These are phyloP conservation scores for Neosilurus hyrtlii DNA, from an alignment of 2,797 vertebrate species.

Conservation along the genomic window DNA sequence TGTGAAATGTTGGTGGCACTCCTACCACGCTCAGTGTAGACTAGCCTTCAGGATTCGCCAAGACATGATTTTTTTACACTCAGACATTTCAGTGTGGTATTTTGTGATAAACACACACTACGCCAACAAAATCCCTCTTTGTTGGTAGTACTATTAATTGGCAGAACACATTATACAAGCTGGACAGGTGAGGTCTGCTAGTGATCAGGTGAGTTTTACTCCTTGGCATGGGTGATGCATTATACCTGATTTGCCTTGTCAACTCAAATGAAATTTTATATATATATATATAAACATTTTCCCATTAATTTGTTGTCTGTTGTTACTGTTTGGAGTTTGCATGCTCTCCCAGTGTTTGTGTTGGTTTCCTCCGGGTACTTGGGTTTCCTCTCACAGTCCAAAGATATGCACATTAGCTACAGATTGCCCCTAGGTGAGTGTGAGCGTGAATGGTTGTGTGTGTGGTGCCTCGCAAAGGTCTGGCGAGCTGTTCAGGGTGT, in stretches of 20 bases:
- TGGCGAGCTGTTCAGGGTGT: too few species aligned
- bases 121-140: conserved; percentile 23
- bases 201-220: conserved; percentile 50
- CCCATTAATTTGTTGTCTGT: conserved; percentile 18
- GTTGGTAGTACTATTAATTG: conserved; percentile 17
- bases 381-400: too few species aligned
- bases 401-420: too few species aligned
- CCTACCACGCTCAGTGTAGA: conserved; percentile 20
- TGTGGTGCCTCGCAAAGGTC: too few species aligned
- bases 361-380: too few species aligned
- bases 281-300: too few species aligned
- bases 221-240: conserved; percentile 21
- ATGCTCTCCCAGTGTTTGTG: too few species aligned
- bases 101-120: conserved; percentile 21
- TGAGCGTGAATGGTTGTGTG: too few species aligned
- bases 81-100: conserved; percentile 17
- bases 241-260: conserved; percentile 14
- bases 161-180: conserved; percentile 22
- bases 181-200: conserved; percentile 43
- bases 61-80: conserved; percentile 34
- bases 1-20: conserved; percentile 43
- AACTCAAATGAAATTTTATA: conserved; percentile 13
- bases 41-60: conserved; percentile 19
- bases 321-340: not conserved
- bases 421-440: too few species aligned